Percentiles rank a stretch among this genome's conserved stretches.
Evolutionary conservation across 2,797 vertebrate genomes (phyloP).

Genomic region (Sciurus vulgaris): DNA sequence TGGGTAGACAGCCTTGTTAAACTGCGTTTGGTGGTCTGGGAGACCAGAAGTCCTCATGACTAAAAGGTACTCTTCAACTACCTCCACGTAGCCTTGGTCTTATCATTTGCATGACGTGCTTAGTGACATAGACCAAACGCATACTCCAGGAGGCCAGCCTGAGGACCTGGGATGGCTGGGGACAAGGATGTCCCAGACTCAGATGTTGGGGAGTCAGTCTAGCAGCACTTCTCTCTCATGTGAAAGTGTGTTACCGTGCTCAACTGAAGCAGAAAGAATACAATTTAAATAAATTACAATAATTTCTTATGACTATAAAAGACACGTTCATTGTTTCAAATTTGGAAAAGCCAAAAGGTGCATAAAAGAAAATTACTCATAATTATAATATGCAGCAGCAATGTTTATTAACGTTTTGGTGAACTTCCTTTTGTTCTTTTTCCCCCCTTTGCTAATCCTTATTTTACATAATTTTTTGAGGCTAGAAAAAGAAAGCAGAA

Average conservation of each 20-base stretch:
- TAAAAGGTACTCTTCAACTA: too few relatives aligned
- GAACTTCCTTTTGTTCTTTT: neutral
- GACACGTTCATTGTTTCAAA: neutral
- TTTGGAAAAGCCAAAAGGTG: constrained; percentile 14
- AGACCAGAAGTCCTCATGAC: neutral
- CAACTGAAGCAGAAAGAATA: neutral
- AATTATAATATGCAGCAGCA: neutral
- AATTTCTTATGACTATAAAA: constrained; percentile 14
- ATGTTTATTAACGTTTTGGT: neutral
- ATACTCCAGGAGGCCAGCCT: neutral
- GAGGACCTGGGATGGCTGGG: neutral
- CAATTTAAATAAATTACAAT: neutral
- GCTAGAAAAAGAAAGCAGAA: neutral
- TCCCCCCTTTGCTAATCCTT: neutral
- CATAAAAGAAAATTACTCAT: neutral
- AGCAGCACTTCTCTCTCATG: neutral
- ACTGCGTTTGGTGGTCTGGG: neutral
- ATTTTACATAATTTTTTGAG: neutral
- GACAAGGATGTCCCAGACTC: too few relatives aligned
- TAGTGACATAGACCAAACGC: accelerated
- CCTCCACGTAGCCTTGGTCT: accelerated
- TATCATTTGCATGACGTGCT: neutral
- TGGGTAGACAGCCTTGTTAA: neutral
- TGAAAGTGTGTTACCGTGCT: neutral
- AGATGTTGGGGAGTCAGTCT: neutral